Evolutionary conservation across 92 coral and sea anemone genomes (phyloP).

Genomic region (Epizoanthus stellaris): DNA sequence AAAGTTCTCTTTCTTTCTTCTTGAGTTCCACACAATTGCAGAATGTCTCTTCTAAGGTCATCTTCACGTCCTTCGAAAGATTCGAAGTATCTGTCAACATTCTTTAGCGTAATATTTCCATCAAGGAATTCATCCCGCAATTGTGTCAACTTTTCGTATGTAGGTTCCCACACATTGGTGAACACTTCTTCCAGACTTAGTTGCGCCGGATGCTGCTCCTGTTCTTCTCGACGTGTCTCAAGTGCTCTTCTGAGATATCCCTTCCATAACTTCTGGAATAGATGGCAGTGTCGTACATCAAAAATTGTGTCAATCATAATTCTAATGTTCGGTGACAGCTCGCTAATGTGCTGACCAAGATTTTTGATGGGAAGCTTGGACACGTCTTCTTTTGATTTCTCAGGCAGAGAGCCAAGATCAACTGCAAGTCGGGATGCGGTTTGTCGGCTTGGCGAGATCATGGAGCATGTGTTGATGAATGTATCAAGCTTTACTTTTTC

Average conservation of each 20-base stretch:
- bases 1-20: not conserved
- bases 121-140: constrained; percentile 9
- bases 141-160: constrained; percentile 3
- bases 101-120: not conserved
- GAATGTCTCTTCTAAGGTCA: not conserved
- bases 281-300: constrained; percentile 20
- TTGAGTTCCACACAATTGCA: constrained; percentile 11
- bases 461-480: not conserved
- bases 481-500: constrained; percentile 13
- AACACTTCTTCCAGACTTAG: constrained; percentile 9
- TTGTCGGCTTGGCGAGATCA: not conserved
- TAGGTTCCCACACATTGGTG: constrained; percentile 6
- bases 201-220: not conserved
- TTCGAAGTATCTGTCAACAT: constrained; percentile 8
- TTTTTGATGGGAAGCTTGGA: not conserved
- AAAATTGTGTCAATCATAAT: constrained; percentile 2
- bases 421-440: not conserved
- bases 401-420: constrained; percentile 12
- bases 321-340: not conserved
- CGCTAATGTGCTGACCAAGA: constrained; percentile 9
- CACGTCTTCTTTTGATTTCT: not conserved
- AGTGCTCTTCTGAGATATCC: not conserved
- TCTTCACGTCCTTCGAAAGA: not conserved
- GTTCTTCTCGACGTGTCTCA: constrained; percentile 1
- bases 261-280: constrained; percentile 7